phyloP scores from a whole-genome alignment of 1,140 invertebrate species.

The Brachionus plicatilis region DNA sequence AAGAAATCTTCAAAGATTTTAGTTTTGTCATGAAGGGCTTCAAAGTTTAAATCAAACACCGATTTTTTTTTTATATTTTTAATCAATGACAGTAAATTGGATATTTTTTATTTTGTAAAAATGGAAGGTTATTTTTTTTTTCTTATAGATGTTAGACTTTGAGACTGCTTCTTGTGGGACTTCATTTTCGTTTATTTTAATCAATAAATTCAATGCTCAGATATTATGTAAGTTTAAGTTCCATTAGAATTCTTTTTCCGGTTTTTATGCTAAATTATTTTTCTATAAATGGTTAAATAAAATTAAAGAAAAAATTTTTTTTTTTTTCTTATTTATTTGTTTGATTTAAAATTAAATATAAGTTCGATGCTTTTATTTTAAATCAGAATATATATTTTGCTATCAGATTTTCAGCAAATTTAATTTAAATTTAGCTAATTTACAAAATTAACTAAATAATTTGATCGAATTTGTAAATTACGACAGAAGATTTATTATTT shows the following conservation, averaged over 20 bases:
- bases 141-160: background rate
- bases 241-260: background rate
- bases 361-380: no score
- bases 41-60: background rate
- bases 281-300: background rate
- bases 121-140: background rate
- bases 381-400: no score
- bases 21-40: conserved; percentile 79
- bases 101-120: background rate
- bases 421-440: no score
- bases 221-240: conserved; percentile 2
- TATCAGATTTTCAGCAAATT: no score
- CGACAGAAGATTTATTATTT: no score
- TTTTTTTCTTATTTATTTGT: background rate
- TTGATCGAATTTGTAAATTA: no score
- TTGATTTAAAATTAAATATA: background rate
- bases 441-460: no score
- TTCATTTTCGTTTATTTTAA: background rate
- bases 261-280: background rate
- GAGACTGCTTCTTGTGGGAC: background rate
- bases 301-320: no score
- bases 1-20: conserved; percentile 91
- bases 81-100: background rate
- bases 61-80: background rate
- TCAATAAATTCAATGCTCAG: background rate